These are phyloP conservation scores for Pelecanus crispus DNA, from an alignment of 2,113 vertebrate genomes.

Conservation along the genomic window DNA sequence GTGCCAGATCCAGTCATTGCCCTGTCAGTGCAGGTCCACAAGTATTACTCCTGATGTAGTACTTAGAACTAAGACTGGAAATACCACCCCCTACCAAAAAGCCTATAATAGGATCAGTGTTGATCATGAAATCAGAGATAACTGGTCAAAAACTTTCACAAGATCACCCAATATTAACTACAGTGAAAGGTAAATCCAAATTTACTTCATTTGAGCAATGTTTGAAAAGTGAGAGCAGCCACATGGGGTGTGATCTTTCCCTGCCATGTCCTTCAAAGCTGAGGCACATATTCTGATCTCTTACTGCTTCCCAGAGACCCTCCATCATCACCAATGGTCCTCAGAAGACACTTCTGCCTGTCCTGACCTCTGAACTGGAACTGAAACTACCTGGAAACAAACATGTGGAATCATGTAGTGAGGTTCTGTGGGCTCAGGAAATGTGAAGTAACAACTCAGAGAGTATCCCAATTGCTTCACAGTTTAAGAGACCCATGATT, in stretches of 20 bases:
- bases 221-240: not conserved
- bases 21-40: not conserved
- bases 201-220: not conserved
- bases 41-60: not conserved
- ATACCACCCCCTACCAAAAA: not conserved
- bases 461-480: not conserved
- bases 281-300: not conserved
- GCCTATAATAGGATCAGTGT: not conserved
- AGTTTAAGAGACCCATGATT: not conserved
- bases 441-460: not conserved
- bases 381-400: not conserved
- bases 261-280: not conserved
- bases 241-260: not conserved
- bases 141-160: not conserved
- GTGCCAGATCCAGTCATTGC: not conserved
- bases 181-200: not conserved
- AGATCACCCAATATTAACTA: not conserved
- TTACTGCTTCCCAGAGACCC: not conserved
- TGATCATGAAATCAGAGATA: not conserved
- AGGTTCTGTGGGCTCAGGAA: not conserved
- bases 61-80: not conserved
- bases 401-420: not conserved
- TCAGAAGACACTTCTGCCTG: not conserved
- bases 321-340: not conserved
- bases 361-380: not conserved